Percentiles rank a stretch among this genome's conserved stretches.
Conservation (phyloP, 2,113 vertebrate genomes). For the Cyprinodon brontotheroides region DNA sequence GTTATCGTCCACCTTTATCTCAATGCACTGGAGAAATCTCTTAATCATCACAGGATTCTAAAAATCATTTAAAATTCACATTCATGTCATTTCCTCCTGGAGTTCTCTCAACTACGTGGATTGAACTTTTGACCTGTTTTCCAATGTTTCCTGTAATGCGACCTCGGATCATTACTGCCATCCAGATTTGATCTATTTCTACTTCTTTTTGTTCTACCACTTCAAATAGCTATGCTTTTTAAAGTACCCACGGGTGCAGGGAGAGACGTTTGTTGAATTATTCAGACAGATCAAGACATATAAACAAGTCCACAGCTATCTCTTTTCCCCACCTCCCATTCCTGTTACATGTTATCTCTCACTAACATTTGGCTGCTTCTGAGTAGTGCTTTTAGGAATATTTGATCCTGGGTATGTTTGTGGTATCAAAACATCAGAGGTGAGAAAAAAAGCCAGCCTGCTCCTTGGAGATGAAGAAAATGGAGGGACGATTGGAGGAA, state of each 20-base stretch:
- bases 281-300: slow-evolving; percentile 70
- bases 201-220: not conserved
- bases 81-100: slow-evolving; percentile 22
- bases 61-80: slow-evolving; percentile 35
- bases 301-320: slow-evolving; percentile 60
- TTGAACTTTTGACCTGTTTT: slow-evolving; percentile 55
- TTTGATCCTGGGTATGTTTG: slow-evolving; percentile 67
- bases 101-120: slow-evolving; percentile 3
- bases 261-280: slow-evolving; percentile 65
- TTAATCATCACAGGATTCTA: slow-evolving; percentile 24
- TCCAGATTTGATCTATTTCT: slow-evolving; percentile 6
- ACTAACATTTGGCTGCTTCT: slow-evolving; percentile 63
- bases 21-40: slow-evolving; percentile 17
- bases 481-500: slow-evolving; percentile 4
- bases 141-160: slow-evolving; percentile 28
- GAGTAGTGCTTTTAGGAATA: too few relatives aligned
- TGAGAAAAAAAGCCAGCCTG: slow-evolving; percentile 45
- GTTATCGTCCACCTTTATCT: not conserved
- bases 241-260: slow-evolving; percentile 48
- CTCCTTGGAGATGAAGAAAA: slow-evolving; percentile 21
- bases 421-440: slow-evolving; percentile 67
- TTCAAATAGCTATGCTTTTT: slow-evolving; percentile 56
- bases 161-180: slow-evolving; percentile 11
- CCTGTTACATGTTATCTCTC: slow-evolving; percentile 64
- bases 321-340: slow-evolving; percentile 48